phyloP scores from a whole-genome alignment of 2,113 vertebrate species.

The Saccopteryx leptura region DNA sequence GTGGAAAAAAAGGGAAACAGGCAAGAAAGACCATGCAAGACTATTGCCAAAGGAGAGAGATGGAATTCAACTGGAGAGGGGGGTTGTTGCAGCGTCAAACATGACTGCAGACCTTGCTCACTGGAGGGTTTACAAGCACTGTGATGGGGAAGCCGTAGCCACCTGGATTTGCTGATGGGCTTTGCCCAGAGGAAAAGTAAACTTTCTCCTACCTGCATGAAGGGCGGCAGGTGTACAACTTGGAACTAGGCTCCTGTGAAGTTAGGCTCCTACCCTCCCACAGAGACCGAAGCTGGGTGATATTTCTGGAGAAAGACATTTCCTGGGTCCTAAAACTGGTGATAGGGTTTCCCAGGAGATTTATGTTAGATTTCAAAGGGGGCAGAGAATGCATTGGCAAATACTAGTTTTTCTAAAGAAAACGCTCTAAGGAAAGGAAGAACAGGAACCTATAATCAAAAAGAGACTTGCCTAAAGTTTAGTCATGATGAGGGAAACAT shows the following conservation, averaged over 20 bases:
- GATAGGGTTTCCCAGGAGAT: not conserved
- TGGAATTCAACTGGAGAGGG: not conserved
- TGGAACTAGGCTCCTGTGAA: not conserved
- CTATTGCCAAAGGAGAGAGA: not conserved
- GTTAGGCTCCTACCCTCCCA: not conserved
- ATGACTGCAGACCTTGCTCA: not conserved
- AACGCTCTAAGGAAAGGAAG: constrained; percentile 11
- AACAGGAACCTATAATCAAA: not conserved
- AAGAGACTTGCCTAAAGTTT: not conserved
- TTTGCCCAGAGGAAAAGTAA: not conserved
- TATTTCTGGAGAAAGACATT: not conserved
- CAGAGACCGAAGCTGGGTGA: not conserved
- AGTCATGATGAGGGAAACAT: not conserved
- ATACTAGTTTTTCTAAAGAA: constrained; percentile 38
- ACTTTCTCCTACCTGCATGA: not conserved
- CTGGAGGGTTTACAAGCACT: not conserved
- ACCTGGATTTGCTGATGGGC: not conserved
- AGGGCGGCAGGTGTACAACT: not conserved
- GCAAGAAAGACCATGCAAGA: not conserved
- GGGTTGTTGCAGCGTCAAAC: not conserved
- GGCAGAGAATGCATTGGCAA: not conserved
- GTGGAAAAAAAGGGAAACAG: not conserved
- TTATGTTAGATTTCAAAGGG: not conserved
- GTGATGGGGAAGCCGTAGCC: not conserved
- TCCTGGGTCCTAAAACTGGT: not conserved